These are phyloP conservation scores for Apis florea DNA, from an alignment of 1,140 invertebrate genomes.

Conservation along the genomic window DNA sequence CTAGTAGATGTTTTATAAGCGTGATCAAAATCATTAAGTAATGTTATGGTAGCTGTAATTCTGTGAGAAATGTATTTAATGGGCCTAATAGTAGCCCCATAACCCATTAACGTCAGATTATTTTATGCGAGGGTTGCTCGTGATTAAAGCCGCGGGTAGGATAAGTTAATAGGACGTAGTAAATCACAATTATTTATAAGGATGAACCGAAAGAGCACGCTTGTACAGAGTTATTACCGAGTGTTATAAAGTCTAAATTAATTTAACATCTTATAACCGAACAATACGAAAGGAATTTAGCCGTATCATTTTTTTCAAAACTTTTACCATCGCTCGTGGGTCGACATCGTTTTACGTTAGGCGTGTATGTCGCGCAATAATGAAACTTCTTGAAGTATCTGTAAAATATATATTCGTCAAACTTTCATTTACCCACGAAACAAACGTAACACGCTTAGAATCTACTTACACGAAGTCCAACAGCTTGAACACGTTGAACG, in stretches of 20 bases:
- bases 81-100: not conserved
- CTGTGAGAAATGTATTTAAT: not conserved
- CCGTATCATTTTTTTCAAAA: not conserved
- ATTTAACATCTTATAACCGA: not conserved
- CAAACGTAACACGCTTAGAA: not conserved
- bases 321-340: slow-evolving; percentile 85
- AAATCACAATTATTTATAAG: slow-evolving; percentile 18
- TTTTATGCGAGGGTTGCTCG: not conserved
- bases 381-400: slow-evolving; percentile 87
- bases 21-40: not conserved
- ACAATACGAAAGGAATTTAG: not conserved
- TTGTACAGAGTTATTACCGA: not conserved
- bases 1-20: not conserved
- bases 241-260: not conserved
- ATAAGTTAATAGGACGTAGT: not conserved
- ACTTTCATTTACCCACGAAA: not conserved
- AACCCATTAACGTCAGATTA: not conserved
- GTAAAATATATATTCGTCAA: not conserved
- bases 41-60: not conserved
- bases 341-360: slow-evolving; percentile 83
- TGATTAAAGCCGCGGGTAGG: not conserved
- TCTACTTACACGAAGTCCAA: slow-evolving; percentile 81
- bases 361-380: slow-evolving; percentile 85
- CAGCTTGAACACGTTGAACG: slow-evolving; percentile 79
- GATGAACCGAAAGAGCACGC: not conserved